A percentile compares a stretch with the other conserved stretches of the same genome.
Conservation (phyloP, 2,797 vertebrate species). For the Thamnophis elegans region DNA sequence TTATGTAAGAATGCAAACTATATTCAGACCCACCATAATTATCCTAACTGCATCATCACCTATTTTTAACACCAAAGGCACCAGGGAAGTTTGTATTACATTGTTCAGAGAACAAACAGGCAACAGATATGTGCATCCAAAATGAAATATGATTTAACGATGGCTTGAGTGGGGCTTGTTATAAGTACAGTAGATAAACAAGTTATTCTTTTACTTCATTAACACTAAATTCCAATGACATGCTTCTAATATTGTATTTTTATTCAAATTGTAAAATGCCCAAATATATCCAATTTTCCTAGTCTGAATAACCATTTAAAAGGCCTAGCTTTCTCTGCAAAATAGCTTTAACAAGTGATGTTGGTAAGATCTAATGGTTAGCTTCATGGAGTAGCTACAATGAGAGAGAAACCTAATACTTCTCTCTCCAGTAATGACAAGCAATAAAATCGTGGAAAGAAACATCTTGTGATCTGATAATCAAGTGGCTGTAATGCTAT, state of each 20-base stretch:
- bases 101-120: slow-evolving; percentile 39
- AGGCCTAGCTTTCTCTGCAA: slow-evolving; percentile 26
- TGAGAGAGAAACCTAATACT: neutral
- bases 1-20: slow-evolving; percentile 50
- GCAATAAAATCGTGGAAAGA: slow-evolving; percentile 15
- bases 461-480: slow-evolving; percentile 3
- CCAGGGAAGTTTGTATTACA: slow-evolving; percentile 54
- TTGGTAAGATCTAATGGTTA: neutral
- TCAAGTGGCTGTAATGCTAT: slow-evolving; percentile 15
- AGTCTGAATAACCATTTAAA: slow-evolving; percentile 38
- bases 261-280: neutral
- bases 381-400: neutral
- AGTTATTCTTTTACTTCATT: slow-evolving; percentile 7
- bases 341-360: neutral
- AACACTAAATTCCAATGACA: slow-evolving; percentile 43
- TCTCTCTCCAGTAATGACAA: neutral
- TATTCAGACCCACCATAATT: slow-evolving; percentile 54
- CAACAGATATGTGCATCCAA: slow-evolving; percentile 8
- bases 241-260: neutral
- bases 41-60: slow-evolving; percentile 37
- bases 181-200: slow-evolving; percentile 44
- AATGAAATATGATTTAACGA: slow-evolving; percentile 45
- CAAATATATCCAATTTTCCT: slow-evolving; percentile 8
- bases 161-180: slow-evolving; percentile 56
- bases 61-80: slow-evolving; percentile 55